Percentiles rank a stretch among this genome's conserved stretches.
These are phyloP conservation scores for Tineola bisselliella DNA, from an alignment of 2,888 invertebrate species.

Conservation along the genomic window DNA sequence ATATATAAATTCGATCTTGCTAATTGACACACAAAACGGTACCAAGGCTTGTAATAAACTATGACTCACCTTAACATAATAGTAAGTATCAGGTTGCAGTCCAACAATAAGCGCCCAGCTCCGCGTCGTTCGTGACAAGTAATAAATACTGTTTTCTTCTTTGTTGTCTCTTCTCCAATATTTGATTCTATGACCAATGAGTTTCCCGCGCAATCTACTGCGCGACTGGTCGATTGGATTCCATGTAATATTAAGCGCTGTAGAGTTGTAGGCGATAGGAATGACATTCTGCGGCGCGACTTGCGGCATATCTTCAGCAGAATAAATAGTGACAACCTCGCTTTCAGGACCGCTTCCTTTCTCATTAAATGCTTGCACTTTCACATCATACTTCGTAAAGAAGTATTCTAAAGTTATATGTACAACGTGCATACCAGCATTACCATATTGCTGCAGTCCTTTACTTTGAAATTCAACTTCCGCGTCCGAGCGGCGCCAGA, in stretches of 20 bases:
- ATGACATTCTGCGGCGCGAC: conserved; percentile 86
- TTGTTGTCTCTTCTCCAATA: conserved; percentile 85
- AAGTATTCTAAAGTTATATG: conserved; percentile 77
- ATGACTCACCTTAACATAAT: conserved; percentile 79
- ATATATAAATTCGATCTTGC: too few relatives aligned
- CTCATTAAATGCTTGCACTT: conserved; percentile 84
- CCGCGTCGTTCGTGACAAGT: conserved; percentile 82
- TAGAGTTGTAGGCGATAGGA: conserved; percentile 87
- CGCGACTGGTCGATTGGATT: conserved; percentile 84
- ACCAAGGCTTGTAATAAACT: too few relatives aligned
- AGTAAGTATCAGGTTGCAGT: conserved; percentile 90
- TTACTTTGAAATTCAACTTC: conserved; percentile 81
- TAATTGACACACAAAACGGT: too few relatives aligned
- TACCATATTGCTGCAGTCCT: conserved; percentile 76
- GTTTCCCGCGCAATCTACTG: conserved; percentile 85
- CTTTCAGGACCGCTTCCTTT: conserved; percentile 87
- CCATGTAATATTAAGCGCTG: conserved; percentile 93
- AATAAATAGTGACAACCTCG: conserved; percentile 76
- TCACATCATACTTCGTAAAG: conserved; percentile 86
- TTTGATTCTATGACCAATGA: conserved; percentile 92
- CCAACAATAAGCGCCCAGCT: conserved; percentile 93
- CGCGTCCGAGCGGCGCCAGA: conserved; percentile 79
- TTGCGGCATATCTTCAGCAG: conserved; percentile 93
- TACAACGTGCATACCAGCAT: conserved; percentile 82
- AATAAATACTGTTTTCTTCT: conserved; percentile 84